phyloP scores from a whole-genome alignment of 2,797 vertebrate genomes.

The Falco naumanni region DNA sequence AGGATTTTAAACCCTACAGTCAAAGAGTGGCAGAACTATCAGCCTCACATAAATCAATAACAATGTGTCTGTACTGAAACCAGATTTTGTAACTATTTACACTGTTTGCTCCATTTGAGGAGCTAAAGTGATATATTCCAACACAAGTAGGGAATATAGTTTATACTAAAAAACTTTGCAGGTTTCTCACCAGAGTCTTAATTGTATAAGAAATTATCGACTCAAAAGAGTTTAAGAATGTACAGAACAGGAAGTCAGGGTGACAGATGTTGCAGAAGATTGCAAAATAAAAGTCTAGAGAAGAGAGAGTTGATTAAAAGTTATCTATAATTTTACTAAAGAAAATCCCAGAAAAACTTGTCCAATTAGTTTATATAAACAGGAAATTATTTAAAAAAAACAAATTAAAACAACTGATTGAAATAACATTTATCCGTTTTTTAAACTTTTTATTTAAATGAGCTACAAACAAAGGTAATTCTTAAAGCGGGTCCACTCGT shows the following conservation, averaged over 20 bases:
- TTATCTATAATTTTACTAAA: not conserved
- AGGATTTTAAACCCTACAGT: not conserved
- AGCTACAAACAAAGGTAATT: not conserved
- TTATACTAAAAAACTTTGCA: not conserved
- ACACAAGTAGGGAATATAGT: not conserved
- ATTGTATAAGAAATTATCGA: not conserved
- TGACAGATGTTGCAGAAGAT: not conserved
- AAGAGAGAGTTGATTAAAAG: not conserved
- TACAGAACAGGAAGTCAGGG: not conserved
- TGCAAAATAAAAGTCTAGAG: not conserved
- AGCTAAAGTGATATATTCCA: not conserved
- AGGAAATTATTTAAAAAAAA: not conserved
- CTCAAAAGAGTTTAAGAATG: not conserved
- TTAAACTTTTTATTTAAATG: not conserved
- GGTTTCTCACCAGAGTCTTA: not conserved
- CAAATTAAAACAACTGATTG: not conserved
- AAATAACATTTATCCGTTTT: not conserved
- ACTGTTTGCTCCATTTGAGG: not conserved
- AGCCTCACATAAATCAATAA: not conserved
- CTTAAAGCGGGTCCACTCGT: not conserved
- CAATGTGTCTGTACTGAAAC: not conserved
- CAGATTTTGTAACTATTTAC: not conserved
- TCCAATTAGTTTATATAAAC: not conserved
- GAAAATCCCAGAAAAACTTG: not conserved
- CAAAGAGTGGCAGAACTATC: not conserved